These are phyloP conservation scores for Sebastes vulpes DNA, from an alignment of 2,797 vertebrate species.

Conservation along the genomic window DNA sequence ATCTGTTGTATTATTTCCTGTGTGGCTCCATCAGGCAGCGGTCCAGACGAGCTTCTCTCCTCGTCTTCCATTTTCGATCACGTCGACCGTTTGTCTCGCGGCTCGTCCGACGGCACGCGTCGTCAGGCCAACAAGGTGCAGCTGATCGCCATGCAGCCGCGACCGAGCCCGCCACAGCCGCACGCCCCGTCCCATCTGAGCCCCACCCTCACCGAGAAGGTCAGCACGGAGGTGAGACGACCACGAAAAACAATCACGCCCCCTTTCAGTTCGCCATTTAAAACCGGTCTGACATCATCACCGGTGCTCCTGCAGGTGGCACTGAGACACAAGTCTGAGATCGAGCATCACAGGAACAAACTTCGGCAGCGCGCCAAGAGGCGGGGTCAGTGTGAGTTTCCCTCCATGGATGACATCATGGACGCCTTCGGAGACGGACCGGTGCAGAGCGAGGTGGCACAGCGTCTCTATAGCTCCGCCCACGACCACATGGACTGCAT, in stretches of 20 bases:
- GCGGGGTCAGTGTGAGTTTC: constrained; percentile 96
- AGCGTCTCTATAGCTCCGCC: constrained; percentile 93
- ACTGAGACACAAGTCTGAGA: constrained; percentile 96
- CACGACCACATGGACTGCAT: constrained; percentile 98
- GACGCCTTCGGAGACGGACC: constrained; percentile 91
- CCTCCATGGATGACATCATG: constrained; percentile 94
- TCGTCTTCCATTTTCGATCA: constrained; percentile 98
- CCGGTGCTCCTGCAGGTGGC: constrained; percentile 84
- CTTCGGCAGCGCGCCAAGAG: constrained; percentile 95
- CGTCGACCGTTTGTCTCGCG: constrained; percentile 93
- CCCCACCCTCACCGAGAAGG: constrained; percentile 88
- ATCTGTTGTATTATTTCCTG: neutral
- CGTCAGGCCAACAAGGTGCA: constrained; percentile 94
- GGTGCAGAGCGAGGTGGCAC: constrained; percentile 84
- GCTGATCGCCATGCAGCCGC: constrained; percentile 97
- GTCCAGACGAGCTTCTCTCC: constrained; percentile 91
- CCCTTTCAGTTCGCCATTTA: neutral
- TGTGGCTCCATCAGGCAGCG: constrained; percentile 80
- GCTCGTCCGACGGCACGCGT: constrained; percentile 89
- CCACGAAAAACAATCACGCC: neutral
- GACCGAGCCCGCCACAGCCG: constrained; percentile 85
- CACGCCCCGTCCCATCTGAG: constrained; percentile 80
- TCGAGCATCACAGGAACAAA: constrained; percentile 97
- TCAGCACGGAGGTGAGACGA: constrained; percentile 91
- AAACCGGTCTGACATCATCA: neutral